Evolutionary conservation across 2,797 vertebrate genomes (phyloP), one percentile per base, ranked within the genome.

Genomic region (Rhabdomys pumilio): DNA sequence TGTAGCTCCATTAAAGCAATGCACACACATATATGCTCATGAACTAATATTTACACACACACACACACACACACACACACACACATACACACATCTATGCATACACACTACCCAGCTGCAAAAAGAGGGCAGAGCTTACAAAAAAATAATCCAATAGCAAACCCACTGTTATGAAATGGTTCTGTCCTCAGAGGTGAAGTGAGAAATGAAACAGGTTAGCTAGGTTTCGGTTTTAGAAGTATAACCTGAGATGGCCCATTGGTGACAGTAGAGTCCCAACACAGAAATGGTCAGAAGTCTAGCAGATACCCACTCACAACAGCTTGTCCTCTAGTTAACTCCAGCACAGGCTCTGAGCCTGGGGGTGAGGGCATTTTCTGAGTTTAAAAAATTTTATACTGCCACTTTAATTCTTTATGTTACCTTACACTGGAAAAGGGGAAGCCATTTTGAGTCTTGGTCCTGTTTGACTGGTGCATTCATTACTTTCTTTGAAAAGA

Each of bases 311-410:
- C 91, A 44, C 72, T 50, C 0, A 0, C 91, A 83, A 92, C 82
- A 84, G 92, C 90, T 87, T 57, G 53, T 90, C 93, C 86, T 90
- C 34, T 77, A 92, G 1, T 83, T 63, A 87, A 44, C 3, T 6
- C 8, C 89, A 88, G 57, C 55, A 50, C 26, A 90, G 0, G 0
- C 79, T 88, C 94, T 67, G 96, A 90, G 94, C 63, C 65, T 79
- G 93, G 91, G 88, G 85, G 80, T 13, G 11, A 59, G 73, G 77
- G 87, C 26, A 89, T 98, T 11, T 82, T 97, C 61, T 94, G 96
- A 98, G 95, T 96, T 97, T 89, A 96, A 83, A 95, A 94, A 83
- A 94, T 97, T 93, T 44, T 63, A 59, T 26, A 67, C 69, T 80
- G 91, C 53, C 86, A 81, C 90, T 94, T 97, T 94, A 87, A 88